Evolutionary conservation across 2,888 invertebrate genomes (phyloP), one percentile per base, ranked within the genome.

Genomic region (Drosophila imparisetae): DNA sequence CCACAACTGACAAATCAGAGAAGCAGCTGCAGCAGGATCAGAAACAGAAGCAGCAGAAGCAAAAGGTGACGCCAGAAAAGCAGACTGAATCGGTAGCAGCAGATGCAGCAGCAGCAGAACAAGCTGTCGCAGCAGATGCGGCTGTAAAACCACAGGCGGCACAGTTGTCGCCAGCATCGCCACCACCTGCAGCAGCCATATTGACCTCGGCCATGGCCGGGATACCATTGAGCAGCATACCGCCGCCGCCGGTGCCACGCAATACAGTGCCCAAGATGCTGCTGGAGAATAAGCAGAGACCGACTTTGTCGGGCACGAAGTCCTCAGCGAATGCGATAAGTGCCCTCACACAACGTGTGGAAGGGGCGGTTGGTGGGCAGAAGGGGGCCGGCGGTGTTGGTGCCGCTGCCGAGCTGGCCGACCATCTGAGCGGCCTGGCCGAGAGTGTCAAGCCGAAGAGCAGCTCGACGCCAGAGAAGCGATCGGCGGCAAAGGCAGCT

Each of bases 211-310:
- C 80, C 54, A 91, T 92, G 92, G 92, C 91, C 24, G 81, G 95
- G 5, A 94, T 94, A 75, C 93, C 96, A 50, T 93, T 96, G 71
- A 92, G 95, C 18, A 94, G 95, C 66, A 95, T 96, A 78, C 96
- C 96, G 2, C 95, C 95, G 34, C 91, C 91, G 45, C 96, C 96
- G 18, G 90, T 96, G 87, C 96, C 96, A 52, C 95, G 95, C 93
- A 95, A 94, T 64, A 92, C 94, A 72, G 85, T 91, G 68, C 88
- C 90, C 36, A 86, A 81, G 45, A 83, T 91, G 83, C 68, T 90
- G 75, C 69, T 84, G 79, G 89, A 91, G 58, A 86, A 86, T 75
- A 86, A 86, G 76, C 86, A 78, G 71, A 80, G 80, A 48, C 72
- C 80, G 15, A 54, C 69, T 21, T 54, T 75, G 27, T 75, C 83